Evolutionary conservation across 2,888 invertebrate species (phyloP).

Genomic region (Acrocera orbiculus): DNA sequence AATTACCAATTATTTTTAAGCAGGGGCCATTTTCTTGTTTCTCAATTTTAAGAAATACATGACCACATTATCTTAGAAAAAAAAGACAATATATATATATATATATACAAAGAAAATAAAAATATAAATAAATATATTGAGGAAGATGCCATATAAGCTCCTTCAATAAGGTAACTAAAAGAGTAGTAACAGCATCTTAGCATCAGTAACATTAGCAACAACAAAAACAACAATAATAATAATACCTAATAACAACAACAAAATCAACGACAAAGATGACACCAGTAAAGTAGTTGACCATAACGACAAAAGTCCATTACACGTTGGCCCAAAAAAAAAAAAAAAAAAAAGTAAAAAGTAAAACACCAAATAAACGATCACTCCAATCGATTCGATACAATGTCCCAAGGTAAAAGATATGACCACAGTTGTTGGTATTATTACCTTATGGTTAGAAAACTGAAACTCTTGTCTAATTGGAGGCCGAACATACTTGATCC

Average conservation of each 20-base stretch:
- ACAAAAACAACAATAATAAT: too few species aligned
- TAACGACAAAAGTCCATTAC: conserved; percentile 6
- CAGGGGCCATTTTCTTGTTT: conserved; percentile 13
- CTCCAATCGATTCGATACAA: background rate
- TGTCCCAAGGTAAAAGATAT: conserved; percentile 1
- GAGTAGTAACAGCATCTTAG: conserved; percentile 1
- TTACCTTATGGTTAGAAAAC: too few species aligned
- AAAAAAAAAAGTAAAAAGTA: too few species aligned
- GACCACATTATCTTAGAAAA: conserved; percentile 6
- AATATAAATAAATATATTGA: too few species aligned
- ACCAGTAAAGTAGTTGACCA: conserved; percentile 6
- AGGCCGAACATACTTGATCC: conserved; percentile 2
- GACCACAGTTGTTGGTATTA: background rate
- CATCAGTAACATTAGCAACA: conserved; percentile 1
- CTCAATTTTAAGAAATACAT: conserved; percentile 8
- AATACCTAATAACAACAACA: too few species aligned
- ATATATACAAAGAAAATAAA: too few species aligned
- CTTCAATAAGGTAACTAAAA: too few species aligned
- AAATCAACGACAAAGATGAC: conserved; percentile 2
- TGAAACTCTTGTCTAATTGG: conserved; percentile 4
- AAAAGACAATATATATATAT: too few species aligned
- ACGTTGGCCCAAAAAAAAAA: conserved; percentile 2
- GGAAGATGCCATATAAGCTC: too few species aligned
- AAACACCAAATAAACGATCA: too few species aligned
- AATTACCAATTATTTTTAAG: conserved; percentile 22